Percentiles rank a stretch among this genome's conserved stretches.
phyloP scores from a whole-genome alignment of 2,113 vertebrate species.

The Ophthalmolycus amberensis region DNA sequence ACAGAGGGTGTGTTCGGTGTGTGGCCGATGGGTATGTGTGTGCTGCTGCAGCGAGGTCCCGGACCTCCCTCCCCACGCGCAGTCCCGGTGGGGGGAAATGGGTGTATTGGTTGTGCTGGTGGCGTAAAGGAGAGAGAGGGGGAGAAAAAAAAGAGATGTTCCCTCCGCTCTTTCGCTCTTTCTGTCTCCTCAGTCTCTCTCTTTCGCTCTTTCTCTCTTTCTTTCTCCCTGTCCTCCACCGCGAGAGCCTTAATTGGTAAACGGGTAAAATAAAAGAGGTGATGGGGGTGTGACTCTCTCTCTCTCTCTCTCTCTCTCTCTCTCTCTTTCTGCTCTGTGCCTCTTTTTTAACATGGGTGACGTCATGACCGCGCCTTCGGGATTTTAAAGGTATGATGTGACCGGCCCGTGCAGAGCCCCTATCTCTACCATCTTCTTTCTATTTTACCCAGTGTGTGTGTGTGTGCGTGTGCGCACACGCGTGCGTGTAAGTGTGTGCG shows the following conservation, averaged over 20 bases:
- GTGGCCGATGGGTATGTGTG: slow-evolving; percentile 18
- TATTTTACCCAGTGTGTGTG: slow-evolving; percentile 4
- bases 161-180: slow-evolving; percentile 60
- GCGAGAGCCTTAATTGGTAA: slow-evolving; percentile 80
- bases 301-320: slow-evolving; percentile 23
- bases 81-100: slow-evolving; percentile 71
- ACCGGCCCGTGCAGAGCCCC: slow-evolving; percentile 52
- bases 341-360: slow-evolving; percentile 56
- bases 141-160: slow-evolving; percentile 69
- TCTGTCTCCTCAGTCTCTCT: slow-evolving; percentile 33
- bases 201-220: slow-evolving; percentile 18
- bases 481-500: neutral
- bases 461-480: neutral
- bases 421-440: slow-evolving; percentile 36
- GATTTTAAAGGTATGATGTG: slow-evolving; percentile 85
- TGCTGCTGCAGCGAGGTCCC: slow-evolving; percentile 45
- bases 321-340: slow-evolving; percentile 6
- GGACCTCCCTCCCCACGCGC: slow-evolving; percentile 75
- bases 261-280: slow-evolving; percentile 50
- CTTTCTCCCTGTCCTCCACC: slow-evolving; percentile 29
- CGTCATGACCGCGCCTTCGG: slow-evolving; percentile 84
- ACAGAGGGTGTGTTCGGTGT: slow-evolving; percentile 23
- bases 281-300: slow-evolving; percentile 49
- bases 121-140: slow-evolving; percentile 25
- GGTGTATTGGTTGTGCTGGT: slow-evolving; percentile 54